phyloP scores from a whole-genome alignment of 2,888 invertebrate genomes.

The Drosophila multiciliata region DNA sequence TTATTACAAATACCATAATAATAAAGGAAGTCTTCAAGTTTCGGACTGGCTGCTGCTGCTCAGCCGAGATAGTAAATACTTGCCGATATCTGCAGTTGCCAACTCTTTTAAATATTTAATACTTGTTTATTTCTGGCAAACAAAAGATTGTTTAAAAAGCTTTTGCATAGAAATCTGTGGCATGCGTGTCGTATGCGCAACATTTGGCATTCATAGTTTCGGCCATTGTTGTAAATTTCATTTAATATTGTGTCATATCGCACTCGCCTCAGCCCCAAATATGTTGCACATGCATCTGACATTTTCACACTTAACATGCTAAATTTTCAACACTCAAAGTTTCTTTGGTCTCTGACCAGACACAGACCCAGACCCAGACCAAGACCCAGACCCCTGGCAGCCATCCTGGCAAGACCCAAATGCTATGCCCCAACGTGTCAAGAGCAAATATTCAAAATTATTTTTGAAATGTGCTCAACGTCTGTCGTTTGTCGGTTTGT shows the following conservation, averaged over 20 bases:
- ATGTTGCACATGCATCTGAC: slow-evolving; percentile 70
- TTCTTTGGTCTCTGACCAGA: slow-evolving; percentile 39
- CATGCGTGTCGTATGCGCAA: slow-evolving; percentile 65
- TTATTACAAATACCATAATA: slow-evolving; percentile 22
- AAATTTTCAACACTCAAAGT: slow-evolving; percentile 58
- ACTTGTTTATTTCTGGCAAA: slow-evolving; percentile 37
- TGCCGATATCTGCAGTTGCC: slow-evolving; percentile 21
- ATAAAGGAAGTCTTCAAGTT: slow-evolving; percentile 25
- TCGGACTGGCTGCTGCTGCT: slow-evolving; percentile 18
- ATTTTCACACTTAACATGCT: slow-evolving; percentile 77
- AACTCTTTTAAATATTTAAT: slow-evolving; percentile 47
- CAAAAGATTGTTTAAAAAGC: slow-evolving; percentile 54
- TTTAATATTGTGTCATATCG: slow-evolving; percentile 71
- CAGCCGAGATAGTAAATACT: slow-evolving; percentile 22
- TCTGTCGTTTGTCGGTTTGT: slow-evolving; percentile 33
- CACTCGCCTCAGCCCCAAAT: slow-evolving; percentile 36
- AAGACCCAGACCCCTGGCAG: slow-evolving; percentile 7
- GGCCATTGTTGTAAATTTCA: slow-evolving; percentile 66
- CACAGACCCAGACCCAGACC: slow-evolving; percentile 9
- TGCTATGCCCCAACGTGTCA: slow-evolving; percentile 70
- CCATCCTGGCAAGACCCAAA: slow-evolving; percentile 9
- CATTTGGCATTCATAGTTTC: slow-evolving; percentile 59
- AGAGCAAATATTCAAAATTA: slow-evolving; percentile 79
- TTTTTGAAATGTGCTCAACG: slow-evolving; percentile 73
- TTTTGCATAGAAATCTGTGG: slow-evolving; percentile 34